phyloP scores from a whole-genome alignment of 2,113 vertebrate genomes.

The Prochilodus magdalenae region DNA sequence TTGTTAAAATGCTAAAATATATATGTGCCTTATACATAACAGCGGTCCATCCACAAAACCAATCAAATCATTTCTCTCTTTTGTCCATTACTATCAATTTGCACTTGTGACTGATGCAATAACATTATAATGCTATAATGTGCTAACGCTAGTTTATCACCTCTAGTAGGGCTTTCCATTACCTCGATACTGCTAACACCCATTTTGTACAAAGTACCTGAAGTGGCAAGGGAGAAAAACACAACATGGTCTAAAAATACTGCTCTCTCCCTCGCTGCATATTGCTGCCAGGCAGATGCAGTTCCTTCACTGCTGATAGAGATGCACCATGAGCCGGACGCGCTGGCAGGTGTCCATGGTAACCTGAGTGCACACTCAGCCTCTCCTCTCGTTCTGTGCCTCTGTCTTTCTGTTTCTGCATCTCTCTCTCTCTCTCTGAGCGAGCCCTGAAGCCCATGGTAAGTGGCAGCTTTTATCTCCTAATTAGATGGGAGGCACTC shows the following conservation, averaged over 20 bases:
- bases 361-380: slow-evolving; percentile 85
- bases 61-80: not conserved
- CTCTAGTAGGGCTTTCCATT: slow-evolving; percentile 1
- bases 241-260: slow-evolving; percentile 40
- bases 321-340: slow-evolving; percentile 78
- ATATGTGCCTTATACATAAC: too few species aligned
- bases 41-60: not conserved
- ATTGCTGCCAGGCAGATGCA: slow-evolving; percentile 16
- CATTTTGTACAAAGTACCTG: slow-evolving; percentile 31
- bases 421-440: slow-evolving; percentile 32
- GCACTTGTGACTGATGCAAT: too few species aligned
- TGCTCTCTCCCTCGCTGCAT: not conserved
- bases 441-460: slow-evolving; percentile 72
- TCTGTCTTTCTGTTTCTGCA: slow-evolving; percentile 40
- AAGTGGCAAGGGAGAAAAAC: slow-evolving; percentile 33
- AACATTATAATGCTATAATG: not conserved
- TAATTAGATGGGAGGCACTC: slow-evolving; percentile 81
- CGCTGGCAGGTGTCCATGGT: slow-evolving; percentile 90
- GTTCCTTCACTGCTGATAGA: slow-evolving; percentile 63
- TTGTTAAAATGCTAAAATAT: too few species aligned
- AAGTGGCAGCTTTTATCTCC: slow-evolving; percentile 87
- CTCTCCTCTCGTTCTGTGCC: slow-evolving; percentile 66
- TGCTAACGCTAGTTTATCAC: slow-evolving; percentile 12
- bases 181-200: slow-evolving; percentile 16
- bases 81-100: not conserved